A percentile compares a stretch with the other conserved stretches of the same genome.
phyloP scores from a whole-genome alignment of 2,888 invertebrate species.

The Nephrocerus scutellatus region DNA sequence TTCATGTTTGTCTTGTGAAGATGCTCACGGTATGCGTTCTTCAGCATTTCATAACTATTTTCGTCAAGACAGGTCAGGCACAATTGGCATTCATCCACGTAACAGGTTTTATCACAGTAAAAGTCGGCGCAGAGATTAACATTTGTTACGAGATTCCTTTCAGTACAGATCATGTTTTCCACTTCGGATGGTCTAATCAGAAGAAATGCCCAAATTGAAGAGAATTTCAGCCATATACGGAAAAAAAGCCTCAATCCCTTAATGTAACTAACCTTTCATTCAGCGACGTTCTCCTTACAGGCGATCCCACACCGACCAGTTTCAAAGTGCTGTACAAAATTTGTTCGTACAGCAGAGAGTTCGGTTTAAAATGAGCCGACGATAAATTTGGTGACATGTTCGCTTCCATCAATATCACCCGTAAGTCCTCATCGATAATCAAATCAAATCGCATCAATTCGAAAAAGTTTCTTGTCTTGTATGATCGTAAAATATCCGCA shows the following conservation, averaged over 20 bases:
- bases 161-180: slow-evolving; percentile 62
- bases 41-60: slow-evolving; percentile 54
- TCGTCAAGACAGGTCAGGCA: slow-evolving; percentile 70
- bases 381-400: slow-evolving; percentile 98
- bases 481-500: slow-evolving; percentile 52
- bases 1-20: slow-evolving; percentile 71
- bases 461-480: slow-evolving; percentile 67
- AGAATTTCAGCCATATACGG: neutral
- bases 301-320: slow-evolving; percentile 65
- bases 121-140: slow-evolving; percentile 58
- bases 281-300: slow-evolving; percentile 46
- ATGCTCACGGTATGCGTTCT: slow-evolving; percentile 71
- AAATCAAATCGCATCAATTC: slow-evolving; percentile 94
- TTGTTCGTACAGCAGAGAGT: slow-evolving; percentile 84
- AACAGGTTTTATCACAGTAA: slow-evolving; percentile 57
- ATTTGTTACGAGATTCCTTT: slow-evolving; percentile 73
- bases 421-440: slow-evolving; percentile 77
- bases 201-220: neutral
- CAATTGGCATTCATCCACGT: slow-evolving; percentile 61
- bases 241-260: neutral
- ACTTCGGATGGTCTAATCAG: slow-evolving; percentile 48
- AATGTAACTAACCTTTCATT: slow-evolving; percentile 42
- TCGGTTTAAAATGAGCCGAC: slow-evolving; percentile 85
- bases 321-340: slow-evolving; percentile 77
- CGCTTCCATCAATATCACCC: slow-evolving; percentile 86